Conservation (phyloP, 2,113 vertebrate species). For the Tautogolabrus adspersus region DNA sequence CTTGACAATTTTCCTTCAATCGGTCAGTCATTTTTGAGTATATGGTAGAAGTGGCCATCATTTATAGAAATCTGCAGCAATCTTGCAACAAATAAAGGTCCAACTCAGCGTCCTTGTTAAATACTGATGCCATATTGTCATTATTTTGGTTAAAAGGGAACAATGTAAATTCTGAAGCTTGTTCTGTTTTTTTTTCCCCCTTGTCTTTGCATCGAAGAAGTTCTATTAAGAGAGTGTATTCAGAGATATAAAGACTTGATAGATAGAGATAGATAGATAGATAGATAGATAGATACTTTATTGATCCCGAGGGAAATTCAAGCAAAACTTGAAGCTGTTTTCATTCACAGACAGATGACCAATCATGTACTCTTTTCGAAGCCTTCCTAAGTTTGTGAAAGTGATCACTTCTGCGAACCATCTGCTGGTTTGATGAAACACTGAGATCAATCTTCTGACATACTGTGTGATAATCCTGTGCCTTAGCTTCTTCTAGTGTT, state of each 20-base stretch:
- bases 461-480: conserved; percentile 38
- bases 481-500: conserved; percentile 48
- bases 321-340: neutral
- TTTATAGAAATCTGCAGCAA: neutral
- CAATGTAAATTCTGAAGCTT: neutral
- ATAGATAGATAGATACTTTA: too few species aligned
- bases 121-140: neutral
- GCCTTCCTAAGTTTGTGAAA: neutral
- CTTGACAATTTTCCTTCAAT: too few species aligned
- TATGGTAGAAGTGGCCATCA: neutral
- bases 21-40: too few species aligned
- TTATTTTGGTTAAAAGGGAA: conserved; percentile 42
- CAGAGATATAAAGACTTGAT: neutral
- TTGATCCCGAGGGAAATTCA: too few species aligned
- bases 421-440: conserved; percentile 16
- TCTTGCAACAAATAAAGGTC: neutral
- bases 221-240: neutral
- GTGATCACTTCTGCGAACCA: neutral
- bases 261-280: too few species aligned
- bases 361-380: conserved; percentile 8
- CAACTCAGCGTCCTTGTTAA: conserved; percentile 1
- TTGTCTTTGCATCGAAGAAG: neutral
- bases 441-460: conserved; percentile 2
- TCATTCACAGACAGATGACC: neutral
- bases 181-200: conserved; percentile 14